Base-by-base conservation (phyloP, 2,797 vertebrate genomes). In the Acipenser oxyrinchus region DNA sequence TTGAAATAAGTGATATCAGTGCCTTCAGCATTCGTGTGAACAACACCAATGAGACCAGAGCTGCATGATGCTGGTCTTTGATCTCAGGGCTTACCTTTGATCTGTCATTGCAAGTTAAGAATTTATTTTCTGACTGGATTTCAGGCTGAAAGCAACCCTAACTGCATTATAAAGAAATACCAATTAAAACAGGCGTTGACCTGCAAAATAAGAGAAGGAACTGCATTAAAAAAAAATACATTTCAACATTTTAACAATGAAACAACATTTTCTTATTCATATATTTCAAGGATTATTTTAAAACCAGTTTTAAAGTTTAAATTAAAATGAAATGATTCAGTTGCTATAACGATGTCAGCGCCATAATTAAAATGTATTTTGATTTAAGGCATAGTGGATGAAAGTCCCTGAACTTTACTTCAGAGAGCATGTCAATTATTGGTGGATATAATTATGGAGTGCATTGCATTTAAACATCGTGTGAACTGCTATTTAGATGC, bases 11-110 rank as follows among this genome's bases (percentile, higher is more conserved):
- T 88, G 81, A 89, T 88, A 82, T 75, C 71, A 85, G 76, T 79
- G 86, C 88, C 88, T 84, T 89, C 84, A 89, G 88, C 88, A 87
- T 89, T 85, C 83, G 86, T 85, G 87, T 91, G 87, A 89, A 90
- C 88, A 90, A 89, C 87, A 81, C 87, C 75, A 81, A 87, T 86
- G 87, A 87, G 87, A 87, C 87, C 86, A 81, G 78, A 83, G 84
- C 79, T 65, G 75, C 73, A 67, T 72, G 83, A 81, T 85, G 75
- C 72, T 50, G 75, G 70, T 77, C 85, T 90, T 90, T 90, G 89
- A 90, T 90, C 87, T 86, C 70, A 1, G 76, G 76, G 69, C 79
- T 78, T 75, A 70, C 1, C 89, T 90, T 91, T 91, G 87, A 91
- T 91, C 87, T 86, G 81, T 58, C 80, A 82, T 69, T 68, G 72